These are phyloP conservation scores for Ptilorrhoa leucosticta DNA, from an alignment of 2,113 vertebrate genomes.

Conservation along the genomic window DNA sequence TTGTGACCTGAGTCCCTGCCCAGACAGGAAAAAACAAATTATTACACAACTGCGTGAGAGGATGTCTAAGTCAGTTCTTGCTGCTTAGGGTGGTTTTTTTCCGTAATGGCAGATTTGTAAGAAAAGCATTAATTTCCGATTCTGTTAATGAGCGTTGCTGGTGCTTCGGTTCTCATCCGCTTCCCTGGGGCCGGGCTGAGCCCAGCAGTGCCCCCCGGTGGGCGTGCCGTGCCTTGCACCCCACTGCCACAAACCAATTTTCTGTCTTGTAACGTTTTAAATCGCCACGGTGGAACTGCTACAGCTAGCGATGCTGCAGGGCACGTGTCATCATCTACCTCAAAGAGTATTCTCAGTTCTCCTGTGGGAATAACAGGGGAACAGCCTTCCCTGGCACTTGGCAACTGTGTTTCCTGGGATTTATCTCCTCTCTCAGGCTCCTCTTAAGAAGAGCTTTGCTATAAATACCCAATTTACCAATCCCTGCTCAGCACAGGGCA, in stretches of 20 bases:
- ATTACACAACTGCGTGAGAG: rapidly evolving
- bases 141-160: rapidly evolving
- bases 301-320: neutral
- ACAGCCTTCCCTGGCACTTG: neutral
- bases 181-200: neutral
- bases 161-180: neutral
- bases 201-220: neutral
- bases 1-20: rapidly evolving
- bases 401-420: neutral
- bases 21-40: neutral
- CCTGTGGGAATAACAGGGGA: no score
- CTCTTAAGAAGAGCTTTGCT: neutral
- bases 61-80: neutral
- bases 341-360: no score
- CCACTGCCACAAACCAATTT: rapidly evolving
- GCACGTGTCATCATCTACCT: rapidly evolving
- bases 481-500: neutral
- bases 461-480: neutral
- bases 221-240: rapidly evolving
- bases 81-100: neutral
- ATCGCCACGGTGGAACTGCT: rapidly evolving
- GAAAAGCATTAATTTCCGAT: neutral
- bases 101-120: neutral
- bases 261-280: rapidly evolving
- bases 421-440: neutral